Conservation (phyloP, 2,113 vertebrate species). For the Argyrosomus japonicus region DNA sequence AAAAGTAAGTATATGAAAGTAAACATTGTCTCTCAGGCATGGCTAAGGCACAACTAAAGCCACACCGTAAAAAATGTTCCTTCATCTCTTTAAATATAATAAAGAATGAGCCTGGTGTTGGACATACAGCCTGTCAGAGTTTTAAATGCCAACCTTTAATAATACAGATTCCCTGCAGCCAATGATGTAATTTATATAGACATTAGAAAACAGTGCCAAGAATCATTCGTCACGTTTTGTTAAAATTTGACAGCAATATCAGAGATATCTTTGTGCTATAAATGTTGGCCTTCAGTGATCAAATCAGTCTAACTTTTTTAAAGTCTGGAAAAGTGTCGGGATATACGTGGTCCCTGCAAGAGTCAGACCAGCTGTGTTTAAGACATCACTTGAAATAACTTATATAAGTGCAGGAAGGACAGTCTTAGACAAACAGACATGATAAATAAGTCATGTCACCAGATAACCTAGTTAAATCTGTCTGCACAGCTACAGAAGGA, state of each 20-base stretch:
- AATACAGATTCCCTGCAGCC: slow-evolving; percentile 2
- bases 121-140: background rate
- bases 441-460: slow-evolving; percentile 41
- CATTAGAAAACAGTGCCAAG: slow-evolving; percentile 21
- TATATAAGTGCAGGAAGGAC: slow-evolving; percentile 12
- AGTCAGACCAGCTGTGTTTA: background rate
- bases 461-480: slow-evolving; percentile 27
- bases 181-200: slow-evolving; percentile 38
- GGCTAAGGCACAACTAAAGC: background rate
- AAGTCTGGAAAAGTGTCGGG: slow-evolving; percentile 7
- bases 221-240: slow-evolving; percentile 29
- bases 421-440: slow-evolving; percentile 16
- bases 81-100: background rate
- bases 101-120: slow-evolving; percentile 3
- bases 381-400: slow-evolving; percentile 22
- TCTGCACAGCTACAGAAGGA: background rate
- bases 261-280: slow-evolving; percentile 17
- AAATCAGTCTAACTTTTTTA: background rate
- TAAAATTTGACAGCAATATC: slow-evolving; percentile 33
- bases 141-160: slow-evolving; percentile 42
- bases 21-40: background rate
- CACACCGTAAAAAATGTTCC: background rate
- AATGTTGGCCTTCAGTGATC: slow-evolving; percentile 26
- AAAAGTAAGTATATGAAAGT: background rate
- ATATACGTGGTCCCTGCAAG: slow-evolving; percentile 1